Conservation (phyloP, 2,113 vertebrate species). For the Balaeniceps rex region DNA sequence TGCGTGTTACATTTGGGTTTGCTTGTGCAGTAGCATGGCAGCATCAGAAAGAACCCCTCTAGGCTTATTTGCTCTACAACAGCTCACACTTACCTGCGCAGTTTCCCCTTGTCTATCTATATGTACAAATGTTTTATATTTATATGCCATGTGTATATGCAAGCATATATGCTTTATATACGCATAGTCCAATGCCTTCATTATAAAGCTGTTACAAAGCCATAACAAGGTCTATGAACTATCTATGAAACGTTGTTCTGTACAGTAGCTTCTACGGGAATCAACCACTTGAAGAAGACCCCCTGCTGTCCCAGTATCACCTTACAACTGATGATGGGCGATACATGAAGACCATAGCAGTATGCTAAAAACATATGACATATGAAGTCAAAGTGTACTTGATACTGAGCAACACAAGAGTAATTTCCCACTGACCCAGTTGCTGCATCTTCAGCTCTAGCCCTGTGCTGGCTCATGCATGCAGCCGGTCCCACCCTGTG, state of each 20-base stretch:
- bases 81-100: background rate
- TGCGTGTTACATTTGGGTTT: background rate
- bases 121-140: background rate
- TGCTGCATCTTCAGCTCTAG: background rate
- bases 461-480: background rate
- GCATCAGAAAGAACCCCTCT: background rate
- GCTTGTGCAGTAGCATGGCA: background rate
- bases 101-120: background rate
- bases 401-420: background rate
- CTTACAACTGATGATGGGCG: background rate
- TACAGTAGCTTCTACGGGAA: background rate
- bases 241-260: background rate
- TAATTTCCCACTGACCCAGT: background rate
- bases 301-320: background rate
- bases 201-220: background rate
- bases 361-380: background rate
- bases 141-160: background rate
- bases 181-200: background rate
- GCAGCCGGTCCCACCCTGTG: background rate
- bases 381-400: background rate
- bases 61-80: background rate
- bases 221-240: background rate
- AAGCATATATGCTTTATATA: background rate
- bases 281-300: background rate
- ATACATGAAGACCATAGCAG: background rate